phyloP scores from a whole-genome alignment of 2,888 invertebrate genomes.

The Cephalotes varians region DNA sequence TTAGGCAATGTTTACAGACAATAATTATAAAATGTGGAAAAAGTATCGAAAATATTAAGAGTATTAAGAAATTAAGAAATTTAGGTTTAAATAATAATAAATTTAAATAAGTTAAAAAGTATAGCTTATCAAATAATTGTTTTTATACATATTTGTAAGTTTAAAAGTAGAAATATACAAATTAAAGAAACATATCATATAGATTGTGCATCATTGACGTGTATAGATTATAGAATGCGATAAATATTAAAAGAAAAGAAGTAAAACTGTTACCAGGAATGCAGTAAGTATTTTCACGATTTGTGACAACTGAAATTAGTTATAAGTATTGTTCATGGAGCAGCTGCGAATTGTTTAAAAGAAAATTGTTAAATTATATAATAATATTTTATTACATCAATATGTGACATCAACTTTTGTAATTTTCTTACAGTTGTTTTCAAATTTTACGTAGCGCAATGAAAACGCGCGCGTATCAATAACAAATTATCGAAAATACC shows the following conservation, averaged over 20 bases:
- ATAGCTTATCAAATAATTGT: background rate
- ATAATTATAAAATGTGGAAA: background rate
- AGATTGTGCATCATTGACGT: constrained; percentile 16
- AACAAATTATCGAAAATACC: constrained; percentile 32
- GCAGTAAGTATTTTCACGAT: constrained; percentile 21
- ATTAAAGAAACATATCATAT: background rate
- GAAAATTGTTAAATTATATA: background rate
- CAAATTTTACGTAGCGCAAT: background rate
- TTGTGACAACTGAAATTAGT: background rate
- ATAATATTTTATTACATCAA: background rate
- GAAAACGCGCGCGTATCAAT: background rate
- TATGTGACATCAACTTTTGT: background rate
- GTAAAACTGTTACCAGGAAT: background rate
- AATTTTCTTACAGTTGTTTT: background rate
- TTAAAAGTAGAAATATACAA: constrained; percentile 2
- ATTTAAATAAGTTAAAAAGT: background rate
- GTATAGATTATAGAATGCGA: too few relatives aligned
- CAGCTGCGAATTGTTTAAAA: constrained; percentile 7
- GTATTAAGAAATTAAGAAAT: background rate
- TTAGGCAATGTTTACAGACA: background rate
- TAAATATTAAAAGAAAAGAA: background rate
- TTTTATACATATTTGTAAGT: background rate
- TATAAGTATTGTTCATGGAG: background rate
- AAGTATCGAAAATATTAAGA: background rate
- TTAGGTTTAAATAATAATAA: background rate